phyloP scores from a whole-genome alignment of 1,140 invertebrate genomes.

The Aphelenchoides besseyi region DNA sequence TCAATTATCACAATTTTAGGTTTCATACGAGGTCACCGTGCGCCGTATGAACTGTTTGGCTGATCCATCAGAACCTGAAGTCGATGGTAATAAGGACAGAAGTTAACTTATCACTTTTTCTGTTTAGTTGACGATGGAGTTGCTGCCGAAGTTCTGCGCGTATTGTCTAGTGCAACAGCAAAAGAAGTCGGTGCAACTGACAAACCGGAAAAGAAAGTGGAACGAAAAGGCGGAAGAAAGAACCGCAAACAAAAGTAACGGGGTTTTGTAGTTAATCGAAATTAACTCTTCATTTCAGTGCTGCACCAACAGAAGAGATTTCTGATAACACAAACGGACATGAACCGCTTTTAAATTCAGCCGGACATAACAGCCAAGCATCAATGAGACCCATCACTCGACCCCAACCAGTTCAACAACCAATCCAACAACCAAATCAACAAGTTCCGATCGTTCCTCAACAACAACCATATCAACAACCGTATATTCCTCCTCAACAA shows the following conservation, averaged over 20 bases:
- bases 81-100: conserved; percentile 45
- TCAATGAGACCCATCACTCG: conserved; percentile 18
- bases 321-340: conserved; percentile 15
- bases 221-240: conserved; percentile 23
- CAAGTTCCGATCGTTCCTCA: neutral
- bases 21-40: conserved; percentile 58
- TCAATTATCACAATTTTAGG: conserved; percentile 37
- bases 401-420: conserved; percentile 9
- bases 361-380: conserved; percentile 6
- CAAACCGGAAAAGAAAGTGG: conserved; percentile 33
- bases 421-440: neutral
- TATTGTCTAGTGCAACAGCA: conserved; percentile 35
- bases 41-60: conserved; percentile 60
- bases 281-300: conserved; percentile 20
- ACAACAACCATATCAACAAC: conserved; percentile 33
- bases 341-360: neutral
- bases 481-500: neutral
- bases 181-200: conserved; percentile 49
- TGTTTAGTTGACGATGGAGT: conserved; percentile 45
- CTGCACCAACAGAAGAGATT: conserved; percentile 23
- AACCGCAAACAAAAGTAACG: conserved; percentile 36
- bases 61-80: conserved; percentile 56
- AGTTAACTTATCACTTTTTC: conserved; percentile 14
- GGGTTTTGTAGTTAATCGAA: neutral
- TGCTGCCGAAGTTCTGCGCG: conserved; percentile 41